A percentile compares a stretch with the other conserved stretches of the same genome.
Evolutionary conservation across 2,888 invertebrate species (phyloP).

Genomic region (Spilarctia lutea): DNA sequence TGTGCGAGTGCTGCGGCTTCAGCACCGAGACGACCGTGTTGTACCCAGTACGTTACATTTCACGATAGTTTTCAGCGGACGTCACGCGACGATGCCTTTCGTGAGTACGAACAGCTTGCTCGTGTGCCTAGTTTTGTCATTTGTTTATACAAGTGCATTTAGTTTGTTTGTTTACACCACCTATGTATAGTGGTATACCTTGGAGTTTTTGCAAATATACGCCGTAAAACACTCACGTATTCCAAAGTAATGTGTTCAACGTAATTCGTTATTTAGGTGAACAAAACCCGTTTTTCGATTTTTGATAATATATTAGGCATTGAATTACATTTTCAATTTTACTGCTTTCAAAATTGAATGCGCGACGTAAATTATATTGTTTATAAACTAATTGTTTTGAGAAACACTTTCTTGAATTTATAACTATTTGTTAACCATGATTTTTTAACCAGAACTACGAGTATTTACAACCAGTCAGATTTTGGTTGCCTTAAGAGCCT

Average conservation of each 20-base stretch:
- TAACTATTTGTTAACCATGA: neutral
- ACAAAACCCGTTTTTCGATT: neutral
- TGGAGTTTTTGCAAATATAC: neutral
- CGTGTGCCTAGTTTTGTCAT: conserved; percentile 64
- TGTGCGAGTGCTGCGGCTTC: conserved; percentile 86
- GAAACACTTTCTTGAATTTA: neutral
- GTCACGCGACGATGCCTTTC: conserved; percentile 76
- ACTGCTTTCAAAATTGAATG: neutral
- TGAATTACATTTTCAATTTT: neutral
- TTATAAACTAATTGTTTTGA: neutral
- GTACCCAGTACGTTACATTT: conserved; percentile 83
- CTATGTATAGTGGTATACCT: neutral
- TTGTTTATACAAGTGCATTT: conserved; percentile 66
- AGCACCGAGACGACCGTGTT: conserved; percentile 82
- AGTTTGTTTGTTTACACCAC: conserved; percentile 26
- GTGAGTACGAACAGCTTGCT: conserved; percentile 79
- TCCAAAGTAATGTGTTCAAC: neutral
- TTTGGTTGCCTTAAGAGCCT: neutral
- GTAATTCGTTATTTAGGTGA: neutral
- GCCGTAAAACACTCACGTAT: neutral
- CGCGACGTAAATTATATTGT: neutral
- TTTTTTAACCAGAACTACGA: neutral
- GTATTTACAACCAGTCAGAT: neutral
- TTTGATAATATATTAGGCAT: neutral
- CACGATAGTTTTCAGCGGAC: conserved; percentile 80